phyloP scores from a whole-genome alignment of 2,888 invertebrate species.

The Neria commutata region DNA sequence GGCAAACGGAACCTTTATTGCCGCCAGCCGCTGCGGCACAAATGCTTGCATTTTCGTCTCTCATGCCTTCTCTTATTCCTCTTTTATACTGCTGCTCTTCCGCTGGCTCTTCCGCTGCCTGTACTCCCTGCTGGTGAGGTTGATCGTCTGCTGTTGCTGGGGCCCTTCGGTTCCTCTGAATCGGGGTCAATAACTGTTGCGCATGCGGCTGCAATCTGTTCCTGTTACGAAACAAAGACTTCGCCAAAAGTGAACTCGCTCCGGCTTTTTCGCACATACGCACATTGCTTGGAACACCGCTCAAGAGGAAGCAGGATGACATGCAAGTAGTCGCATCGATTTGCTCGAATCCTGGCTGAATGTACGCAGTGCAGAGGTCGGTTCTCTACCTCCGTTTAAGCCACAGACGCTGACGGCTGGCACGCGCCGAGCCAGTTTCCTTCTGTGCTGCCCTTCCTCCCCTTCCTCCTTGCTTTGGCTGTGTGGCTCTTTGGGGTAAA shows the following conservation, averaged over 20 bases:
- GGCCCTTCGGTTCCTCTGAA: neutral
- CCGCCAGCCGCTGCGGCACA: neutral
- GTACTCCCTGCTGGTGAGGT: neutral
- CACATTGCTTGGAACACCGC: too few relatives aligned
- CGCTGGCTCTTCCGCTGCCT: neutral
- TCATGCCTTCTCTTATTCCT: neutral
- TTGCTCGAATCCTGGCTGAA: too few relatives aligned
- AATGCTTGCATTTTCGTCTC: neutral
- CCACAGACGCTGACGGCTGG: too few relatives aligned
- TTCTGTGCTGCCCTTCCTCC: too few relatives aligned
- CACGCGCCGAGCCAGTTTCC: too few relatives aligned
- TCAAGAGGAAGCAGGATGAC: too few relatives aligned
- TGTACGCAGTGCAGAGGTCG: too few relatives aligned
- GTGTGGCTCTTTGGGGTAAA: too few relatives aligned
- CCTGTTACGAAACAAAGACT: conserved; percentile 2
- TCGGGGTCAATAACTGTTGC: conserved; percentile 12
- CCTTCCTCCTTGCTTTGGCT: too few relatives aligned
- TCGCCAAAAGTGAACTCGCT: neutral
- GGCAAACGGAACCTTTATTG: neutral
- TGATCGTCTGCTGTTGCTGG: neutral
- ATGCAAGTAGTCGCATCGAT: too few relatives aligned
- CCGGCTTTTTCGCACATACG: neutral
- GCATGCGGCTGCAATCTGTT: conserved; percentile 15
- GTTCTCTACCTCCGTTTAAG: too few relatives aligned
- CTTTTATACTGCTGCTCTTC: neutral